Evolutionary conservation across 2,888 invertebrate genomes (phyloP).

Genomic region (Diaperis boleti): DNA sequence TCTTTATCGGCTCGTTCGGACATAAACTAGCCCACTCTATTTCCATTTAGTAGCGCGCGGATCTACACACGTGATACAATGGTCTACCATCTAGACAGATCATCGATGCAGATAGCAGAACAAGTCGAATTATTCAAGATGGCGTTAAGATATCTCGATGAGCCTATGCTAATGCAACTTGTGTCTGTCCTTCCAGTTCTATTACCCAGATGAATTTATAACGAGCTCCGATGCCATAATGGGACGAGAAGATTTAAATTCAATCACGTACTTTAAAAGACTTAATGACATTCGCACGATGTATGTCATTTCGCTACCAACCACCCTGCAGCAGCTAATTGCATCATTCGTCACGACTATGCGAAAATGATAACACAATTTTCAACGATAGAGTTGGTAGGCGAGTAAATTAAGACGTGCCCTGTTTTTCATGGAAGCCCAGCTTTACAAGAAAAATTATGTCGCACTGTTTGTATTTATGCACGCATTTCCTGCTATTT

Average conservation of each 20-base stretch:
- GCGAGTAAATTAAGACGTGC: too few relatives aligned
- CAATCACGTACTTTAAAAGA: conserved; percentile 37
- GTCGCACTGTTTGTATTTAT: too few relatives aligned
- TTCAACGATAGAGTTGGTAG: neutral
- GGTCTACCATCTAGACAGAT: conserved; percentile 62
- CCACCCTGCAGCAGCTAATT: neutral
- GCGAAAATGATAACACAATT: neutral
- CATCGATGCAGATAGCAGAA: conserved; percentile 62
- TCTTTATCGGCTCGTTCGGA: conserved; percentile 55
- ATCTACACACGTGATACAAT: conserved; percentile 63
- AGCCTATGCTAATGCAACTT: conserved; percentile 58
- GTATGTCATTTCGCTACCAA: conserved; percentile 25
- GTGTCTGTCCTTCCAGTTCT: conserved; percentile 50
- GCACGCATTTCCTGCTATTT: too few relatives aligned
- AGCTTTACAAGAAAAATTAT: too few relatives aligned
- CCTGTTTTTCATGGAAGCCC: too few relatives aligned
- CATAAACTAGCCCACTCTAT: conserved; percentile 58
- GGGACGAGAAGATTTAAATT: conserved; percentile 42
- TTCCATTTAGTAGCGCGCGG: conserved; percentile 62
- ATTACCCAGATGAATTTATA: conserved; percentile 53
- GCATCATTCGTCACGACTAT: neutral
- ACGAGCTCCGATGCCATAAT: conserved; percentile 44
- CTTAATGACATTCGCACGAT: conserved; percentile 25
- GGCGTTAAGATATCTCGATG: conserved; percentile 60
- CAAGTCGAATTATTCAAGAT: conserved; percentile 64